phyloP scores from a whole-genome alignment of 2,888 invertebrate genomes.

The Tipula helvola region DNA sequence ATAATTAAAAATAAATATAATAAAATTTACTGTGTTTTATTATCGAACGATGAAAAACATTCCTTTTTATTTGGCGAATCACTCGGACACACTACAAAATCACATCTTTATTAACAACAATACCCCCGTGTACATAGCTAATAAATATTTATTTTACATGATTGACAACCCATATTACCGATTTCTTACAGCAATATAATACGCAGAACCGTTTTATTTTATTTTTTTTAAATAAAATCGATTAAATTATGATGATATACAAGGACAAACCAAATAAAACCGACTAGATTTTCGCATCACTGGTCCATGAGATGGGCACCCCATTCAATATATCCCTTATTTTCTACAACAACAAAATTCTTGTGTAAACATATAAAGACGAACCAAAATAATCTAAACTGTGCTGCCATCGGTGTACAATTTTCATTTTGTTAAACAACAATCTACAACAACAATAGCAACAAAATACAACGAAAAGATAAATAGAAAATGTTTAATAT shows the following conservation, averaged over 20 bases:
- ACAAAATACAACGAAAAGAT: not conserved
- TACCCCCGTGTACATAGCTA: too few relatives aligned
- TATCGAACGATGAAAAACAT: too few relatives aligned
- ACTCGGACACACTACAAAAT: too few relatives aligned
- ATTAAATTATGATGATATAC: not conserved
- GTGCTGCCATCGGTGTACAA: not conserved
- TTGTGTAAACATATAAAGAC: not conserved
- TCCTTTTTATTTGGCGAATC: too few relatives aligned
- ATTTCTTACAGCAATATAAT: not conserved
- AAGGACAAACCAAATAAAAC: not conserved
- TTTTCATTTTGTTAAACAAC: not conserved
- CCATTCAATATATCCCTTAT: not conserved
- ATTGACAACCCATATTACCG: not conserved
- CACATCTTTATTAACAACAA: too few relatives aligned
- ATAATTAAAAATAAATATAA: too few relatives aligned
- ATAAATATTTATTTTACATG: not conserved
- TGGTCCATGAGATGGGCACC: not conserved
- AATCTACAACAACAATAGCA: not conserved
- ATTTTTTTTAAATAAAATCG: not conserved
- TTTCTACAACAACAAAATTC: not conserved
- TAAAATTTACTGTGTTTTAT: too few relatives aligned
- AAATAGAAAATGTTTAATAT: not conserved
- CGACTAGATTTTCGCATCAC: not conserved
- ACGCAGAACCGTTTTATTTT: not conserved
- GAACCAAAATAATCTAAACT: not conserved